These are phyloP conservation scores for Thera obeliscata DNA, from an alignment of 2,888 invertebrate genomes.

Conservation along the genomic window DNA sequence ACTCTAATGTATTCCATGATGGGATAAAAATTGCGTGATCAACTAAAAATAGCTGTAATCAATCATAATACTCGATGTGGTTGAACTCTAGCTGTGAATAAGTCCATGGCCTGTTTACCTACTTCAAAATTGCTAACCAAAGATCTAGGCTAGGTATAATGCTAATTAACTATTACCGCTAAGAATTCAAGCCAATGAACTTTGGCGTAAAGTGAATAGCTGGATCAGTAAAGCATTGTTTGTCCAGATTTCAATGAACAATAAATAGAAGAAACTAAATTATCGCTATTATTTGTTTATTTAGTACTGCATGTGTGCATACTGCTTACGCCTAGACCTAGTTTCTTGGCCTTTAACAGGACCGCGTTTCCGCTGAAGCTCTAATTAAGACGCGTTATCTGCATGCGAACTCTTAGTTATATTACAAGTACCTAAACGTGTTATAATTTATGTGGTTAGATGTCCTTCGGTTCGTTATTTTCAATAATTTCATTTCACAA, in stretches of 20 bases:
- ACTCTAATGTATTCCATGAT: background rate
- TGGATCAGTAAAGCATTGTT: slow-evolving; percentile 10
- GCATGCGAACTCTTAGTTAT: slow-evolving; percentile 51
- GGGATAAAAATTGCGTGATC: background rate
- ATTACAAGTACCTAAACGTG: background rate
- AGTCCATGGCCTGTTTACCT: slow-evolving; percentile 3
- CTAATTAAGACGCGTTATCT: slow-evolving; percentile 63
- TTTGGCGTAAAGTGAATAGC: slow-evolving; percentile 15
- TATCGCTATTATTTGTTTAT: slow-evolving; percentile 22
- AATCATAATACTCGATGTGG: background rate
- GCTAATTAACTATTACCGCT: slow-evolving; percentile 13
- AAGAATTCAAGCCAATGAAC: slow-evolving; percentile 18
- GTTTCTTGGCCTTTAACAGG: slow-evolving; percentile 70
- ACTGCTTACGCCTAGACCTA: slow-evolving; percentile 65
- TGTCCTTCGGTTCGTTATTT: background rate
- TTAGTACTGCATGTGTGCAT: slow-evolving; percentile 18
- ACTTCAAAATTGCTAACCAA: slow-evolving; percentile 19
- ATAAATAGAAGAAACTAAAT: slow-evolving; percentile 20
- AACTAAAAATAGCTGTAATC: no score
- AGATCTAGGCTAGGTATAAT: slow-evolving; percentile 13
- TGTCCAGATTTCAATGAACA: slow-evolving; percentile 7
- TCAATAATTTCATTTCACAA: background rate
- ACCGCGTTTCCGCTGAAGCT: slow-evolving; percentile 65
- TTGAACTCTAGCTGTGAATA: background rate
- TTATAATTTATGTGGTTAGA: background rate